These are phyloP conservation scores for Eledona agricola DNA, from an alignment of 2,888 invertebrate genomes.

Conservation along the genomic window DNA sequence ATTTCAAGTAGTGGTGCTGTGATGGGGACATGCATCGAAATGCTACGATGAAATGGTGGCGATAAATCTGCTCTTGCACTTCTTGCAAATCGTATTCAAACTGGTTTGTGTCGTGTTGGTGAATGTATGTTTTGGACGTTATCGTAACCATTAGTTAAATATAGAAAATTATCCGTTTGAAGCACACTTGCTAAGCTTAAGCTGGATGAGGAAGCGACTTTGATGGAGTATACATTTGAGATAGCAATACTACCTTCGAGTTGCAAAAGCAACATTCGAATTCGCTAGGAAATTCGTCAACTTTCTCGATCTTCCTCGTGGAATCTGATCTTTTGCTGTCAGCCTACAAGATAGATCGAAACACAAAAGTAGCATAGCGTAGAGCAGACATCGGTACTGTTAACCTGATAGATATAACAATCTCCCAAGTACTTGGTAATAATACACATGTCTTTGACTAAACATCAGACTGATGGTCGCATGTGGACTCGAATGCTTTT, in stretches of 20 bases:
- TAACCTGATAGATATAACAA: conserved; percentile 19
- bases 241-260: conserved; percentile 80
- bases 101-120: too few relatives aligned
- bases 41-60: conserved; percentile 33
- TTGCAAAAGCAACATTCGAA: conserved; percentile 98
- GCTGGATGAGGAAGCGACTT: conserved; percentile 42
- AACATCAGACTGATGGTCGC: conserved; percentile 21
- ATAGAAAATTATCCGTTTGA: too few relatives aligned
- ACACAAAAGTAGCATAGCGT: conserved; percentile 49
- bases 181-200: conserved; percentile 37
- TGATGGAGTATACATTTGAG: conserved; percentile 42
- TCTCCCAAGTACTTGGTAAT: conserved; percentile 7
- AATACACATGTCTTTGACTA: conserved; percentile 17
- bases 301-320: conserved; percentile 67
- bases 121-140: too few relatives aligned
- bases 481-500: conserved; percentile 11
- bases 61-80: conserved; percentile 35
- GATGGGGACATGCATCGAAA: conserved; percentile 24
- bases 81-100: too few relatives aligned
- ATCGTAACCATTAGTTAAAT: too few relatives aligned
- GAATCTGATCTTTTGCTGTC: conserved; percentile 71
- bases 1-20: too few relatives aligned
- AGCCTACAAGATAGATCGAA: conserved; percentile 61
- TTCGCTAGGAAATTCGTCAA: conserved; percentile 92
- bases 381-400: conserved; percentile 39